Evolutionary conservation across 1,140 invertebrate genomes (phyloP), one percentile per base, ranked within the genome.

Genomic region (Olivierus martensii): DNA sequence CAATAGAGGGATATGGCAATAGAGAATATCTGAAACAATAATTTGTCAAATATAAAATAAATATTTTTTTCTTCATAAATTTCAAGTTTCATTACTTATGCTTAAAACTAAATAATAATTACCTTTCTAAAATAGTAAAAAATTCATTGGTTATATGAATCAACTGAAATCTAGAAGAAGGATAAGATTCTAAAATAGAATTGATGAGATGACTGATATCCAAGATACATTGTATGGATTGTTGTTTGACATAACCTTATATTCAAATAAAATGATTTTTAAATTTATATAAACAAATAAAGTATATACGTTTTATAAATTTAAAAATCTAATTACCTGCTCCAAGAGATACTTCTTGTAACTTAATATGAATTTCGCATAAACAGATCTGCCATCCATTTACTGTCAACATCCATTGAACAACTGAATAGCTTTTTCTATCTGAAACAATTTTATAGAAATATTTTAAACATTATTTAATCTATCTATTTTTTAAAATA

Each of bases 371-470:
- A 7, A 56, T 22, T 43, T 57, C 56, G 38, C 48, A 37, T 39
- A 57, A 49, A 37, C 51, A 53, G 10, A 57, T 47, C 14, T 57
- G 56, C 56, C 56, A 57, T 41, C 56, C 51, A 53, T 57, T 57
- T 18, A 57, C 15, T 17, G 15, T 12, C 12, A 39, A 21, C 38
- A 47, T 37, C 56, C 56, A 57, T 17, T 51, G 56, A 42, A 57
- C 47, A 10, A 57, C 12, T 36, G 55, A 50, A 11, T 19, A 14
- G 9, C 41, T 35, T 21, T 53, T 43, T 34, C 51, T 52, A 5
- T 17, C 11, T 15, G 17, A 46, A 41, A 41, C 5, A 41, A 41
- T 15, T 6, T 28, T 1, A 28, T 28, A 9, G 4, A 9, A 28
- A 28, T 6, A 9, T 6, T 28, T 28, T 9, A 28, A 28, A 9